Evolutionary conservation across 2,797 vertebrate species (phyloP).

Genomic region (Avahi laniger): DNA sequence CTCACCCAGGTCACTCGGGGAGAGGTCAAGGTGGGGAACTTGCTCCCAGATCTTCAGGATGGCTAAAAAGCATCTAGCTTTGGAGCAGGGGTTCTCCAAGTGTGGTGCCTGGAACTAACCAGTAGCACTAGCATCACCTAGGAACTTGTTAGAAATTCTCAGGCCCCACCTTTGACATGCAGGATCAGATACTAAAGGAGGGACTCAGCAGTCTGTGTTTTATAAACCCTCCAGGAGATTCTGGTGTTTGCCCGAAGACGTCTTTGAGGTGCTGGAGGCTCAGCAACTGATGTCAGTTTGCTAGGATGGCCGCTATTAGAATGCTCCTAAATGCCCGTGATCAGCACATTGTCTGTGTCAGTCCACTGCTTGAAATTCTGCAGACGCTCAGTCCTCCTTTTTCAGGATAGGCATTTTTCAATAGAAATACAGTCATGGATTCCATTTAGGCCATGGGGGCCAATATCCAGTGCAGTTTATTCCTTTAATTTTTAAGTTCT

Average conservation of each 20-base stretch:
- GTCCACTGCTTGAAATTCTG: not conserved
- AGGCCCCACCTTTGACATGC: not conserved
- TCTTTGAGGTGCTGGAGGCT: not conserved
- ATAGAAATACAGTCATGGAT: conserved; percentile 29
- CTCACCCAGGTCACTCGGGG: not conserved
- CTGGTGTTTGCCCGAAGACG: not conserved
- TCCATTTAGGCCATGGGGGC: not conserved
- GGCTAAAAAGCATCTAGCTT: not conserved
- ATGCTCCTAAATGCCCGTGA: not conserved
- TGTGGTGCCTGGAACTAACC: not conserved
- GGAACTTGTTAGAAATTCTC: not conserved
- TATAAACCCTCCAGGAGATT: not conserved
- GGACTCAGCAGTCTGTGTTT: not conserved
- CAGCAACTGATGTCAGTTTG: not conserved
- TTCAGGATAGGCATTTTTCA: not conserved
- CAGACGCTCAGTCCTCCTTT: not conserved
- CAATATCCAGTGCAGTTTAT: not conserved
- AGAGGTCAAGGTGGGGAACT: not conserved
- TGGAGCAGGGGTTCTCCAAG: not conserved
- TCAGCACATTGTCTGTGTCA: not conserved
- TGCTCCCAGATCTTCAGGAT: not conserved
- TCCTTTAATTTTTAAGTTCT: conserved; percentile 39
- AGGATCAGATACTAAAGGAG: not conserved
- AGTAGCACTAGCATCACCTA: not conserved
- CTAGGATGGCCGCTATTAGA: not conserved